A percentile compares a stretch with the other conserved stretches of the same genome.
Conservation (phyloP, 2,888 invertebrate species). For the Aquatica leii region DNA sequence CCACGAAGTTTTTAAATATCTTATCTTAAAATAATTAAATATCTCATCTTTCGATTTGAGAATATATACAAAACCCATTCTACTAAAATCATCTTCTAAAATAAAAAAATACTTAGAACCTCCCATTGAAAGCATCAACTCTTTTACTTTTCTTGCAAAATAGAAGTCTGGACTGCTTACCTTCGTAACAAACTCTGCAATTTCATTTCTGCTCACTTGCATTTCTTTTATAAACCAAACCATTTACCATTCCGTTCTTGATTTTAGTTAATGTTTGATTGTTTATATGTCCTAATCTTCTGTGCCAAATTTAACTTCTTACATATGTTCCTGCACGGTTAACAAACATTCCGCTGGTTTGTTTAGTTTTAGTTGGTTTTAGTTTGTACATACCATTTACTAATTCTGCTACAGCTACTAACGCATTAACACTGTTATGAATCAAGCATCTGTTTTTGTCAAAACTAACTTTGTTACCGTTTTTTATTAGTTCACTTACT, state of each 20-base stretch:
- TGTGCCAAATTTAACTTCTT: too few relatives aligned
- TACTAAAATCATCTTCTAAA: constrained; percentile 1
- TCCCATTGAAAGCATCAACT: not conserved
- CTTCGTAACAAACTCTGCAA: not conserved
- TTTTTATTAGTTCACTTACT: constrained; percentile 27
- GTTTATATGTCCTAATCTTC: too few relatives aligned
- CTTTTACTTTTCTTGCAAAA: not conserved
- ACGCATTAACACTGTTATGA: constrained; percentile 17
- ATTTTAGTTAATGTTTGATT: not conserved
- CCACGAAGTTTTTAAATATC: not conserved
- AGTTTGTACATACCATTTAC: too few relatives aligned
- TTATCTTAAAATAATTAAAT: not conserved
- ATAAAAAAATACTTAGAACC: not conserved
- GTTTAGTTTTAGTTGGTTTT: too few relatives aligned
- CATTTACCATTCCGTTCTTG: not conserved
- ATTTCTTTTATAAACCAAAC: too few relatives aligned
- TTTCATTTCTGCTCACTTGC: too few relatives aligned
- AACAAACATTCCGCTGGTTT: too few relatives aligned
- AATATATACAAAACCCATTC: not conserved
- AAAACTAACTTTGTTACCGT: constrained; percentile 30
- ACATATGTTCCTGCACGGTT: too few relatives aligned
- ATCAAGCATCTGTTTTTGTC: constrained; percentile 23
- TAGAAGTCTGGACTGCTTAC: constrained; percentile 7
- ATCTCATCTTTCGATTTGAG: too few relatives aligned
- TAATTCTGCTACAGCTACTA: constrained; percentile 24